Percentiles rank a stretch among this genome's conserved stretches.
Conservation (phyloP, 2,113 vertebrate genomes). For the Larimichthys polyactis region DNA sequence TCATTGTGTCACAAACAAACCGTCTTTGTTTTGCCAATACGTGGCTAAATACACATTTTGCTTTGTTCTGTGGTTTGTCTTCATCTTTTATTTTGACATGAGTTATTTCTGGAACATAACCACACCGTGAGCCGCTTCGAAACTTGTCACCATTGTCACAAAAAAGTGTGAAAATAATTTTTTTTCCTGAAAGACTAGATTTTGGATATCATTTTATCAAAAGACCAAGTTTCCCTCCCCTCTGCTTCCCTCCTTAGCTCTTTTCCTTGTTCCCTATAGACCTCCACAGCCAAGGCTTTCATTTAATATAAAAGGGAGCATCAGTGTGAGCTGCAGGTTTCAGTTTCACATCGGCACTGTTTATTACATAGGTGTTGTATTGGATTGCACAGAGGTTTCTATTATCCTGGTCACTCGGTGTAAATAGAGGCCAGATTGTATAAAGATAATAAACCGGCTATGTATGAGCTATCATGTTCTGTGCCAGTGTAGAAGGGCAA, state of each 20-base stretch:
- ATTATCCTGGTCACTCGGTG: neutral
- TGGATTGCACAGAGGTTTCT: neutral
- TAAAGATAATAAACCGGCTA: neutral
- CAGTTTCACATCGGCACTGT: neutral
- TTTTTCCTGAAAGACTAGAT: neutral
- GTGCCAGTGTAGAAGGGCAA: neutral
- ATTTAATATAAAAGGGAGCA: neutral
- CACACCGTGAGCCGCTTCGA: neutral
- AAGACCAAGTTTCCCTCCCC: neutral
- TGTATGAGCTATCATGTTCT: neutral
- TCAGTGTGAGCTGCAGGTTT: neutral
- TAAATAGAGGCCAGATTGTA: neutral
- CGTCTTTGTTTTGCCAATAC: neutral
- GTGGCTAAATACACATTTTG: neutral
- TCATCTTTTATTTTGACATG: neutral
- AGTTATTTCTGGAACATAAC: neutral
- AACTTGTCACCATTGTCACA: neutral
- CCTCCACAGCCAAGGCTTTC: constrained; percentile 6
- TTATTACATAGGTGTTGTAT: neutral
- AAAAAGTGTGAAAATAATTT: neutral
- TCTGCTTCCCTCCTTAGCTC: neutral
- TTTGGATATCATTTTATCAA: neutral
- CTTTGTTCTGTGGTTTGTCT: neutral
- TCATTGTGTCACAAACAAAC: neutral
- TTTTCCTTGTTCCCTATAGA: neutral